phyloP scores from a whole-genome alignment of 2,113 vertebrate species.

The Upupa epops region DNA sequence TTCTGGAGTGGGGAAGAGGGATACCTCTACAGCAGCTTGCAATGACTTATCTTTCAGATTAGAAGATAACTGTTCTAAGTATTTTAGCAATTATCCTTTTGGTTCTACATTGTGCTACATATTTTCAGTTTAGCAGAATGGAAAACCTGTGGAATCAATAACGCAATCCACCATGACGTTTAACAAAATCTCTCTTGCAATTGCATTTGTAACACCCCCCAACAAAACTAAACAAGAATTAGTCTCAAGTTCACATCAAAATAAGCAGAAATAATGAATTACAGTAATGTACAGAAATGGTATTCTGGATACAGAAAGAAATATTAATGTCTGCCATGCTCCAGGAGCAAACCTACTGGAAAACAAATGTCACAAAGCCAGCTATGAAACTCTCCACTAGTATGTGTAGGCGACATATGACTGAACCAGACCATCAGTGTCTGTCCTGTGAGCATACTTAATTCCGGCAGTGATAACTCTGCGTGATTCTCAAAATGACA shows the following conservation, averaged over 20 bases:
- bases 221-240: not conserved
- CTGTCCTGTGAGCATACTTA: not conserved
- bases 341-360: not conserved
- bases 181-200: not conserved
- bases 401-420: not conserved
- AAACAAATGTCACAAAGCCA: not conserved
- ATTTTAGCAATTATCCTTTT: not conserved
- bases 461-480: slow-evolving; percentile 6
- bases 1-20: fast-evolving
- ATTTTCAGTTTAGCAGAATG: not conserved
- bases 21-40: not conserved
- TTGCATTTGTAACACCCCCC: not conserved
- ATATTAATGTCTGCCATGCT: not conserved
- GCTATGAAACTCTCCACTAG: not conserved
- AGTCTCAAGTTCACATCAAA: not conserved
- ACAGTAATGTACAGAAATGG: not conserved
- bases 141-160: not conserved
- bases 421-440: not conserved
- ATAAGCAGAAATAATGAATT: not conserved
- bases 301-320: not conserved
- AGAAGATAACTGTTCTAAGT: not conserved
- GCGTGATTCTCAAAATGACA: slow-evolving; percentile 28
- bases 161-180: not conserved
- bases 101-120: not conserved
- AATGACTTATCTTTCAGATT: not conserved